Evolutionary conservation across 1,140 invertebrate species (phyloP), one percentile per base, ranked within the genome.

Genomic region (Danaus melanippus): DNA sequence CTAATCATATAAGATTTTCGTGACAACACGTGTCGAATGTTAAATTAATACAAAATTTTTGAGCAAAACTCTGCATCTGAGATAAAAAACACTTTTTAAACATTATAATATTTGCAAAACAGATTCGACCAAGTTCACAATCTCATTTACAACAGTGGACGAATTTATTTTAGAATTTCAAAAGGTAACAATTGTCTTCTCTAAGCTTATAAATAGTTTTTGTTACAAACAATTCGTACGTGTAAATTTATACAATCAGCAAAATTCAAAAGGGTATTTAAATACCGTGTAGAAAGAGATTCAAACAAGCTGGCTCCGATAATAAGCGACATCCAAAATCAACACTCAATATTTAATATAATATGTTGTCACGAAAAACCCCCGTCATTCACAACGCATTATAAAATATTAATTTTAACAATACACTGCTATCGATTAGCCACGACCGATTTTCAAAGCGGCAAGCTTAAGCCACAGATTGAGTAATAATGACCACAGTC

Each of bases 321-420:
- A 32, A 32, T 7, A 32, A 32, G 21, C 21, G 4, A 32, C 21
- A 32, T 32, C 21, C 21, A 7, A 32, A 32, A 55, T 50, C 55
- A 44, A 55, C 47, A 50, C 54, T 51, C 46, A 61, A 61, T 44
- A 60, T 59, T 58, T 64, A 70, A 71, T 66, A 67, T 66, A 32
- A 62, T 59, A 43, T 64, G 66, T 69, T 72, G 67, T 71, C 79
- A 70, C 71, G 67, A 72, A 67, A 70, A 67, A 69, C 64, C 66
- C 60, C 62, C 65, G 67, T 74, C 45, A 63, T 66, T 85, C 79
- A 85, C 82, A 85, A 85, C 78, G 76, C 79, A 60, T 76, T 79
- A 74, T 80, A 80, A 66, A 64, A 58, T 54, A 53, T 57, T 53
- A 39, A 49, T 39, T n/a, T 56, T 10, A 58, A 48, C 49, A 10